Base-by-base conservation (phyloP, 2,888 invertebrate species). In the Athrips mouffetella region DNA sequence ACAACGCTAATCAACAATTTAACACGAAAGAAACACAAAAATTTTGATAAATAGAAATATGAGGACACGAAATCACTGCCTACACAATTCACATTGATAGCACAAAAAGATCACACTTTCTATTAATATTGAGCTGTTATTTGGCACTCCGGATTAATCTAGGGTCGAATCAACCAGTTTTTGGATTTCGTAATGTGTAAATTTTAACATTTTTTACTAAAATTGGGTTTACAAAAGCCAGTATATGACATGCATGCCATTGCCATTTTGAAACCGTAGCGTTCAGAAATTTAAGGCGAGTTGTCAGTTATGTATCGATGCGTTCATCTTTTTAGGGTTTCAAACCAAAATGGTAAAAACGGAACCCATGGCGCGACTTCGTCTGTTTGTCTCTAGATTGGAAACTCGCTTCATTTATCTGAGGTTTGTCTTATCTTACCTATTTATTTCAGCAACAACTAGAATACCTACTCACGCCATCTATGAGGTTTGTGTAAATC, bases 181-280 rank as follows among this genome's bases (percentile, higher is more conserved):
- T 58, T 54, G 47, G 57, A 52, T 49, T 52, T 56, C 53, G 59
- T 64, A 62, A 66, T 57, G 61, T 53, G 55, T 69, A 69, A 67
- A 70, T 49, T 69, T 70, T 45, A 65, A 55, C 66, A 75, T 79
- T 80, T 79, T 72, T 71, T 40, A 67, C 55, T 66, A 68, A 69
- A 76, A 75, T 67, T 70, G 62, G 51, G 68, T 67, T 62, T 69
- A 73, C 67, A 68, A 78, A 76, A 78, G 73, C 80, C 74, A 76
- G 62, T 70, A 76, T n/a, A n/a, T 85, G 85, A 85, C 85, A 84
- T 77, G 80, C 82, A 80, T 85, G 81, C 84, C 82, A 84, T 83
- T 82, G 75, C 78, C 76, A 79, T 82, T 75, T 75, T 45, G 58
- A 67, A 75, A 74, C 65, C 52, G 76, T 67, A 74, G 80, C 85